A percentile compares a stretch with the other conserved stretches of the same genome.
Conservation (phyloP, 2,113 vertebrate genomes). For the Erinaceus europaeus region DNA sequence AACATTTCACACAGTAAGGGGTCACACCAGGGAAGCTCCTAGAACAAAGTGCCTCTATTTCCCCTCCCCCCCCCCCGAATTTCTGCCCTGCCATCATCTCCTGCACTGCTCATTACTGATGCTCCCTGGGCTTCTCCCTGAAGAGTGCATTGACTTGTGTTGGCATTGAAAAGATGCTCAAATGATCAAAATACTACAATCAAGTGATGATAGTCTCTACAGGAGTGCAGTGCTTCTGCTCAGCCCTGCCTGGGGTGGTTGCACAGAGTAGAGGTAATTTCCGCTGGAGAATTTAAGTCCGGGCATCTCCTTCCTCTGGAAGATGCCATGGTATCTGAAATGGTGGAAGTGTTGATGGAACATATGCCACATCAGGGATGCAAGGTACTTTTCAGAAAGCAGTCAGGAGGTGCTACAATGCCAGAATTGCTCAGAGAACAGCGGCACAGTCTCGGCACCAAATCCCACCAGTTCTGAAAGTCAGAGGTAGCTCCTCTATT, state of each 20-base stretch:
- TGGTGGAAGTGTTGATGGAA: not conserved
- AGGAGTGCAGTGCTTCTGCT: not conserved
- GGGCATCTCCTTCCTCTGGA: not conserved
- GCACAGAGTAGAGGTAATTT: not conserved
- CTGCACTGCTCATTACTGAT: conserved; percentile 38
- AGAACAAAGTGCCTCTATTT: conserved; percentile 51
- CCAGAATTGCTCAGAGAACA: not conserved
- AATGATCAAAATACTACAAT: conserved; percentile 6
- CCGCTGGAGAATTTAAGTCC: not conserved
- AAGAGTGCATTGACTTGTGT: conserved; percentile 47
- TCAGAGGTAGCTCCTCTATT: not conserved
- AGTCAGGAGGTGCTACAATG: not conserved
- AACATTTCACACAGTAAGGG: conserved; percentile 31
- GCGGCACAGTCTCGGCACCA: accelerated
- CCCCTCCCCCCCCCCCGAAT: conserved; percentile 45
- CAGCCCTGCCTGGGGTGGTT: not conserved
- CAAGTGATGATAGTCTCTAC: conserved; percentile 4
- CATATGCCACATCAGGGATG: not conserved
- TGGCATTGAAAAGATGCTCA: conserved; percentile 42
- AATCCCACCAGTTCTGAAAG: not conserved
- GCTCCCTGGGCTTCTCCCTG: not conserved
- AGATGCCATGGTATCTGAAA: not conserved
- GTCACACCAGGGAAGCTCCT: conserved; percentile 6
- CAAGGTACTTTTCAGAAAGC: not conserved
- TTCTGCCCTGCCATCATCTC: not conserved